Conservation (phyloP, 2,113 vertebrate genomes). For the Pygoscelis antarcticus region DNA sequence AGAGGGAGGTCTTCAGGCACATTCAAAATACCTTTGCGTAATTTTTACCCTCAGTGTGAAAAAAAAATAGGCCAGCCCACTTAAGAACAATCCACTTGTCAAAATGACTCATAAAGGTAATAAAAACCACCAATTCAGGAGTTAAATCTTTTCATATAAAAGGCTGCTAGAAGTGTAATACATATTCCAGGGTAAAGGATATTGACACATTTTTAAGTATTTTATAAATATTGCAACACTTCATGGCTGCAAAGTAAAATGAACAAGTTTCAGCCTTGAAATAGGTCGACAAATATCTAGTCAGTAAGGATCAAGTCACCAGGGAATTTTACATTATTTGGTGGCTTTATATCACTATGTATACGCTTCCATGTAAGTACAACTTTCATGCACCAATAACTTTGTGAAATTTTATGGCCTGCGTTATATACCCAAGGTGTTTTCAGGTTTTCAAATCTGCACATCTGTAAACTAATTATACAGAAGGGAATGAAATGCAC, state of each 20-base stretch:
- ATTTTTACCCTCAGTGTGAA: background rate
- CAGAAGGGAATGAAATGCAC: slow-evolving; percentile 4
- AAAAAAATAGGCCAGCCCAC: background rate
- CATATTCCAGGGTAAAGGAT: background rate
- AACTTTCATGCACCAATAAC: background rate
- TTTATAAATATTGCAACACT: background rate
- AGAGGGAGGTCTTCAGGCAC: background rate
- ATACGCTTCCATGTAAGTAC: background rate
- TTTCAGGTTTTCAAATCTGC: slow-evolving; percentile 17
- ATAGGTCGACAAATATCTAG: background rate
- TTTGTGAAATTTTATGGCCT: background rate
- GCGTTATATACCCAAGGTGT: background rate
- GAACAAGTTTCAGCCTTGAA: background rate
- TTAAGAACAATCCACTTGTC: background rate
- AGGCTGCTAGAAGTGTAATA: background rate
- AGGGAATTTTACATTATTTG: slow-evolving; percentile 10
- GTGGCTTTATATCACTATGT: background rate
- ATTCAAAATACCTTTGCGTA: background rate
- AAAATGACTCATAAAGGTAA: background rate
- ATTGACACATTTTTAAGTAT: background rate
- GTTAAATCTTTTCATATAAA: background rate
- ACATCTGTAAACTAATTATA: slow-evolving; percentile 40
- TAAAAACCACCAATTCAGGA: background rate
- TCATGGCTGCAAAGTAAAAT: background rate
- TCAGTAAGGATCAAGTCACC: background rate